phyloP scores from a whole-genome alignment of 2,797 vertebrate genomes.

The Monodelphis domestica region DNA sequence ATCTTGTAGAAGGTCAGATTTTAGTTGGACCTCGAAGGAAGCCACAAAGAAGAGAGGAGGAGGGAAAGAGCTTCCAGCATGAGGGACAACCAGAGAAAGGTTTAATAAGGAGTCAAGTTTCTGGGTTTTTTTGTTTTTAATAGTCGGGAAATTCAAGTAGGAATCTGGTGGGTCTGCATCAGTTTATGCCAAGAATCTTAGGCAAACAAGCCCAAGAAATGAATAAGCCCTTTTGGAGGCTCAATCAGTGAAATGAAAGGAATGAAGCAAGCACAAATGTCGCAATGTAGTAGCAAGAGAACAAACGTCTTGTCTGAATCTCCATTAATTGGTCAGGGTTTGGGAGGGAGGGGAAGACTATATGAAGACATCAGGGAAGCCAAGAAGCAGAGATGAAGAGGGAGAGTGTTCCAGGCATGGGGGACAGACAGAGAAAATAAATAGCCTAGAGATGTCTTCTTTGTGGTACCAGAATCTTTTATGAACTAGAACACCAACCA shows the following conservation, averaged over 20 bases:
- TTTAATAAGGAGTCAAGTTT: background rate
- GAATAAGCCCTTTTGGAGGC: background rate
- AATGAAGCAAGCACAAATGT: background rate
- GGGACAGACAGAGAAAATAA: background rate
- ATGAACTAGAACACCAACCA: slow-evolving; percentile 40
- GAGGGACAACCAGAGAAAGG: no score
- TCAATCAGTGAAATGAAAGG: background rate
- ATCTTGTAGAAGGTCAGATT: background rate
- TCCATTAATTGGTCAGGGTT: background rate
- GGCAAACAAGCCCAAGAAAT: background rate
- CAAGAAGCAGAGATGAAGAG: background rate
- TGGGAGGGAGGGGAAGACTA: no score
- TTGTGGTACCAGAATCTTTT: background rate
- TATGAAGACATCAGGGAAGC: background rate
- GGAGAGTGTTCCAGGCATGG: background rate
- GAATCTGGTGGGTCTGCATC: background rate
- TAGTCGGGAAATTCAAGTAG: background rate
- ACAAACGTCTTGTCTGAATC: background rate
- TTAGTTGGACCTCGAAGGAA: background rate
- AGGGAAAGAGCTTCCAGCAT: no score
- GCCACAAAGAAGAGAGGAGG: background rate
- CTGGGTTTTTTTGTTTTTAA: background rate
- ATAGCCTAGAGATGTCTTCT: background rate
- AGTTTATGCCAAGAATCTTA: background rate
- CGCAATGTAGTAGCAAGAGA: background rate